Conservation (phyloP, 2,888 invertebrate genomes). For the Napeogenes sylphis region DNA sequence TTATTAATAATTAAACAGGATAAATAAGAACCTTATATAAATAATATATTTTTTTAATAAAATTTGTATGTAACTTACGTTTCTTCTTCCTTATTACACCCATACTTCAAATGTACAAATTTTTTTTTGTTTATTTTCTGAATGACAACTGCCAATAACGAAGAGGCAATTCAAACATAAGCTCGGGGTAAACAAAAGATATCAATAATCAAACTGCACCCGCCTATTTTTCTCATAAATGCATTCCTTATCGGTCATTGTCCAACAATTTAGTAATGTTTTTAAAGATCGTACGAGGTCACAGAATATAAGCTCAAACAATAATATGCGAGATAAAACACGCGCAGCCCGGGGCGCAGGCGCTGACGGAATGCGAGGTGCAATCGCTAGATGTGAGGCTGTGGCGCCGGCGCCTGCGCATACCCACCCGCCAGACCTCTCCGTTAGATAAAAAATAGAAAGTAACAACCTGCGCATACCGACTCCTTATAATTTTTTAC, state of each 20-base stretch:
- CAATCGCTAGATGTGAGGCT: conserved; percentile 63
- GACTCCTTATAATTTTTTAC: conserved; percentile 69
- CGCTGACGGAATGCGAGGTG: conserved; percentile 69
- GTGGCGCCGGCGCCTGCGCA: conserved; percentile 50
- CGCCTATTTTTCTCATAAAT: conserved; percentile 32
- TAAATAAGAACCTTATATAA: too few relatives aligned
- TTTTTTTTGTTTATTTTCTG: conserved; percentile 44
- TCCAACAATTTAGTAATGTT: conserved; percentile 34
- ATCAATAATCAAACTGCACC: too few relatives aligned
- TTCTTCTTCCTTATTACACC: conserved; percentile 73
- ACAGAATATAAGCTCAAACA: neutral
- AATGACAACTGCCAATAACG: conserved; percentile 33
- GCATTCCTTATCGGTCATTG: conserved; percentile 67
- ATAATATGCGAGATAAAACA: conserved; percentile 28
- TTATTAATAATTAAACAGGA: too few relatives aligned
- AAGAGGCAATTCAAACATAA: neutral
- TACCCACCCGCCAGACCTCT: conserved; percentile 46
- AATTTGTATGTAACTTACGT: conserved; percentile 61
- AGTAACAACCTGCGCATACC: conserved; percentile 63
- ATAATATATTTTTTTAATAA: conserved; percentile 4
- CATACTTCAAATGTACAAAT: conserved; percentile 58
- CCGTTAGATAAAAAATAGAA: conserved; percentile 75
- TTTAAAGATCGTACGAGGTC: neutral
- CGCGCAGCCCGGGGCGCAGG: conserved; percentile 70
- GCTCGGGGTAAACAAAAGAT: conserved; percentile 10